Evolutionary conservation across 2,113 vertebrate species (phyloP).

Genomic region (human): DNA sequence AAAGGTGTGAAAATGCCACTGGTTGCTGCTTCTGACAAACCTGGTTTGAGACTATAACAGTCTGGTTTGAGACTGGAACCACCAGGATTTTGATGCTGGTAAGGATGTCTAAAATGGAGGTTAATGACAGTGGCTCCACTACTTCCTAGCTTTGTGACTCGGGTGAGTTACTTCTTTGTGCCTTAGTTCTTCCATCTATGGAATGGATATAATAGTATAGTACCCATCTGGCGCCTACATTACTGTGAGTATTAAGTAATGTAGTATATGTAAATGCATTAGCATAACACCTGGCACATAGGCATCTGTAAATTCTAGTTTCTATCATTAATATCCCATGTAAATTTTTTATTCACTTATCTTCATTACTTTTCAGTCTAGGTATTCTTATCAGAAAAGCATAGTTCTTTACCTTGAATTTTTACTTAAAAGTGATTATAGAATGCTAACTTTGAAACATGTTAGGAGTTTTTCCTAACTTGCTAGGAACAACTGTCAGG

Average conservation of each 20-base stretch:
- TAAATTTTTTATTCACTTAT: constrained; percentile 41
- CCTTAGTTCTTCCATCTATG: neutral
- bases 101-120: neutral
- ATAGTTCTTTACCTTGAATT: constrained; percentile 42
- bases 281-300: constrained; percentile 7
- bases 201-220: neutral
- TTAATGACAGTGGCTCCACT: neutral
- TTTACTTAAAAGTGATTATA: constrained; percentile 34
- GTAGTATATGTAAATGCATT: neutral
- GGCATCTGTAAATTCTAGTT: constrained; percentile 21
- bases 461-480: neutral
- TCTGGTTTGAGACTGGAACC: constrained; percentile 35
- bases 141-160: constrained; percentile 36
- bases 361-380: constrained; percentile 27
- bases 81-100: neutral
- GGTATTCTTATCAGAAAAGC: constrained; percentile 1
- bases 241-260: neutral
- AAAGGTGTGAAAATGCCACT: neutral
- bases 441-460: neutral
- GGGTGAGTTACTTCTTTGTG: constrained; percentile 17
- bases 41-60: constrained; percentile 31
- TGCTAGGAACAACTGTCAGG: neutral
- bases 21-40: constrained; percentile 25
- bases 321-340: neutral
- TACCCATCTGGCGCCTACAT: neutral